phyloP scores from a whole-genome alignment of 2,888 invertebrate species.

The Dynastes grantii region DNA sequence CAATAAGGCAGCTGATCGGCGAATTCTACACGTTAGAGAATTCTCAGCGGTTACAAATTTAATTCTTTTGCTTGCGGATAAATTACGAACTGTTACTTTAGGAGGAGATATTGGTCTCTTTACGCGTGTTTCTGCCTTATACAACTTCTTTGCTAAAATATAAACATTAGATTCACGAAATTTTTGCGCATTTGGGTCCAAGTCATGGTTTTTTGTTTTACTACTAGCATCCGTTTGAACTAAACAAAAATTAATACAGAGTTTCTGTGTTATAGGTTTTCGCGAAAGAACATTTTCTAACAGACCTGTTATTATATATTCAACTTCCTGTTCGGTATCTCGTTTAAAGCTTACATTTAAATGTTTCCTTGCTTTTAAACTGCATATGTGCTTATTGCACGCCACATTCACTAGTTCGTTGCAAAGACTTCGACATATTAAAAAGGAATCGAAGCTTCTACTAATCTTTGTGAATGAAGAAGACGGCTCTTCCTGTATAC shows the following conservation, averaged over 20 bases:
- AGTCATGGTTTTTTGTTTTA: constrained; percentile 27
- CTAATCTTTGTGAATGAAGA: constrained; percentile 24
- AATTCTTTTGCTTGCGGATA: constrained; percentile 33
- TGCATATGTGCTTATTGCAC: constrained; percentile 14
- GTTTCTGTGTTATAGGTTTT: background rate
- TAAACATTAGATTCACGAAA: constrained; percentile 34
- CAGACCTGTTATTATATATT: constrained; percentile 19
- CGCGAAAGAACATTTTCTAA: constrained; percentile 27
- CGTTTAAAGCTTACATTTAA: constrained; percentile 28
- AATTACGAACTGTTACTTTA: constrained; percentile 47
- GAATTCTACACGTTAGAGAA: constrained; percentile 45
- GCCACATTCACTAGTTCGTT: constrained; percentile 30
- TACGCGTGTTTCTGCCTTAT: background rate
- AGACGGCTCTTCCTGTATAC: constrained; percentile 31
- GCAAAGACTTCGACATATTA: constrained; percentile 22
- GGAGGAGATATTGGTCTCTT: constrained; percentile 24
- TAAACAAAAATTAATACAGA: constrained; percentile 49
- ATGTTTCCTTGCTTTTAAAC: constrained; percentile 29
- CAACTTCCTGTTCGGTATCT: constrained; percentile 24
- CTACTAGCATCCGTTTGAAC: constrained; percentile 23
- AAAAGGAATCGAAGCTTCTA: constrained; percentile 19
- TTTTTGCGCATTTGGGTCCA: background rate
- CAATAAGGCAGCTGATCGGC: constrained; percentile 46
- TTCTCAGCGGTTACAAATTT: constrained; percentile 34
- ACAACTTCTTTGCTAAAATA: constrained; percentile 17